Conservation (phyloP, 1,140 invertebrate species). For the Venustaconcha ellipsiformis region DNA sequence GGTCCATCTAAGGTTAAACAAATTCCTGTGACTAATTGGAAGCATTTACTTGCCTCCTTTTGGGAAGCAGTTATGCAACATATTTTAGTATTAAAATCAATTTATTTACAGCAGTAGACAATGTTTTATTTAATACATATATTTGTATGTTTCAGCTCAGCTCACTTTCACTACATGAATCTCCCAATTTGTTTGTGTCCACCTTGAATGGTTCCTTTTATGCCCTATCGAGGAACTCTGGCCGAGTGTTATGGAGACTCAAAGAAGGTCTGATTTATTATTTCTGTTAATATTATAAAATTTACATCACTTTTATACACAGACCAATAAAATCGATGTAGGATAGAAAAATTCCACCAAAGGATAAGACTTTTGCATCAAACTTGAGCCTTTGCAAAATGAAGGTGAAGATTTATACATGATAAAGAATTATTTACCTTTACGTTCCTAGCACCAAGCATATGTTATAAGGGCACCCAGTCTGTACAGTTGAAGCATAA, state of each 20-base stretch:
- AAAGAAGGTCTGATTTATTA: conserved; percentile 76
- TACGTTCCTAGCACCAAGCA: too few species aligned
- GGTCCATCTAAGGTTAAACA: too few species aligned
- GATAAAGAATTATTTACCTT: too few species aligned
- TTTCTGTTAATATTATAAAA: neutral
- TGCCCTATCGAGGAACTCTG: conserved; percentile 85
- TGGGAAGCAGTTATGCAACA: neutral
- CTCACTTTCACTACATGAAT: conserved; percentile 23
- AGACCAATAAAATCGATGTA: too few species aligned
- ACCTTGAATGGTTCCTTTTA: conserved; percentile 91
- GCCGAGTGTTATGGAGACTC: conserved; percentile 88
- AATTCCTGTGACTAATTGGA: too few species aligned
- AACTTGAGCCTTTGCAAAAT: too few species aligned
- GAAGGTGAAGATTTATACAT: too few species aligned
- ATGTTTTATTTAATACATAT: neutral
- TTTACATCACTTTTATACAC: too few species aligned
- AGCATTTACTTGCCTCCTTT: neutral
- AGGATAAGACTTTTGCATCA: too few species aligned
- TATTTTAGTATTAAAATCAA: neutral
- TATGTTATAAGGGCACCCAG: too few species aligned
- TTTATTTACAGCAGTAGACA: neutral
- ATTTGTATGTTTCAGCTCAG: conserved; percentile 5
- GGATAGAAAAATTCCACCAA: too few species aligned
- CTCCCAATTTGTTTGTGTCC: conserved; percentile 79
- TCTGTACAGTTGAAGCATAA: too few species aligned